A percentile compares a stretch with the other conserved stretches of the same genome.
These are phyloP conservation scores for Leptodactylus fuscus DNA, from an alignment of 2,113 vertebrate genomes.

Conservation along the genomic window DNA sequence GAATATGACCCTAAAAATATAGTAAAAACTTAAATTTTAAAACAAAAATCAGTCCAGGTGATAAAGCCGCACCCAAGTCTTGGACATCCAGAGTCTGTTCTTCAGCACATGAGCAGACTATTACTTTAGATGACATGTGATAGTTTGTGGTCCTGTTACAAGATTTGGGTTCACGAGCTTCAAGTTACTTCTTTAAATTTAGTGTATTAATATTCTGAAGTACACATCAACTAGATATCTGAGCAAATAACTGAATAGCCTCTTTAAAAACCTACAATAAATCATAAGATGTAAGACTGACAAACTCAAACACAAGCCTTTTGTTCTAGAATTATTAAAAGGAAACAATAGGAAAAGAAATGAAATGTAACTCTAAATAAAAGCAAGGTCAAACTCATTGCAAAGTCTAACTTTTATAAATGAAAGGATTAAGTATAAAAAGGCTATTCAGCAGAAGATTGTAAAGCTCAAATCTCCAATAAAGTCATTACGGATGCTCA, in stretches of 20 bases:
- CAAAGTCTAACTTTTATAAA: constrained; percentile 2
- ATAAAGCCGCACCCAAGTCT: neutral
- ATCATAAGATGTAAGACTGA: neutral
- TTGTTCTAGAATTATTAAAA: neutral
- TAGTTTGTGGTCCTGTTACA: neutral
- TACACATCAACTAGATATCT: neutral
- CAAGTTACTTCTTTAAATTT: neutral
- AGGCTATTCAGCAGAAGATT: constrained; percentile 15
- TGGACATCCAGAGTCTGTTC: neutral
- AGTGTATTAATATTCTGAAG: neutral
- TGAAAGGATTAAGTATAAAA: constrained; percentile 10
- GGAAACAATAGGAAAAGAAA: neutral
- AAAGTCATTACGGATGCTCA: constrained; percentile 17
- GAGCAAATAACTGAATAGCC: neutral
- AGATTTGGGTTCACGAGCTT: neutral
- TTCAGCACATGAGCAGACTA: neutral
- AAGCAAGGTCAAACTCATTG: neutral
- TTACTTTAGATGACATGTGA: neutral
- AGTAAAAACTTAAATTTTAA: neutral
- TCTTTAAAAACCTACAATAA: neutral
- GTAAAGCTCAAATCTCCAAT: constrained; percentile 10
- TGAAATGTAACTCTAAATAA: neutral
- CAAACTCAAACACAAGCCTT: neutral
- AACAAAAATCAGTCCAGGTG: neutral
- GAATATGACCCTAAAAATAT: too few relatives aligned